Conservation (phyloP, 1,140 invertebrate species). For the Asobara japonica region DNA sequence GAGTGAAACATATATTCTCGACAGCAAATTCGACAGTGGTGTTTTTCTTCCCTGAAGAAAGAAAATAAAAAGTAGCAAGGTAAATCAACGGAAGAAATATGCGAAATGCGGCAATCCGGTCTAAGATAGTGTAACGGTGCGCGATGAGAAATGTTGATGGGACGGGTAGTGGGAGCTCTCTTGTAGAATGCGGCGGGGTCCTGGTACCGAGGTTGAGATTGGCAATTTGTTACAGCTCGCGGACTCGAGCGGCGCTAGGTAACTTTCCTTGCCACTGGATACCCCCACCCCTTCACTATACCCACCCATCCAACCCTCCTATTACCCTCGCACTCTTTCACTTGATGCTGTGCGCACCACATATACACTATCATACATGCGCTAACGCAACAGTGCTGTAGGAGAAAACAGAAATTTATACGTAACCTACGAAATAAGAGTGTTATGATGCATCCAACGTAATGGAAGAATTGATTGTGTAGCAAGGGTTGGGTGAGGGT, state of each 20-base stretch:
- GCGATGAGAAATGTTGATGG: constrained; percentile 44
- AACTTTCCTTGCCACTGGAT: constrained; percentile 16
- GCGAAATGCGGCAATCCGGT: constrained; percentile 35
- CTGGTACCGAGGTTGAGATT: constrained; percentile 44
- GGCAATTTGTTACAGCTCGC: constrained; percentile 49
- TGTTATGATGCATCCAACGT: constrained; percentile 3
- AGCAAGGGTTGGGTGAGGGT: too few species aligned
- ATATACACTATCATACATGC: constrained; percentile 20
- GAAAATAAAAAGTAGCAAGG: neutral
- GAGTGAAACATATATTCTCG: neutral
- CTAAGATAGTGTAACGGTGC: constrained; percentile 39
- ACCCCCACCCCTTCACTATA: constrained; percentile 11
- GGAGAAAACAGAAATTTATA: constrained; percentile 24
- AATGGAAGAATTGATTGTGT: constrained; percentile 9
- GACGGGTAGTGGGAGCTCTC: constrained; percentile 21
- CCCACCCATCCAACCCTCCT: too few species aligned
- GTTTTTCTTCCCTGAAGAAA: neutral
- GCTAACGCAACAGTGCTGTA: neutral
- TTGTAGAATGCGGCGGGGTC: constrained; percentile 22
- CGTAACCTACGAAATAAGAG: constrained; percentile 7
- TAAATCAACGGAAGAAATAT: constrained; percentile 33
- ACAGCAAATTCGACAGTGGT: neutral
- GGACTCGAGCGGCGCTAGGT: constrained; percentile 14
- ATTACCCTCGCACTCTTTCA: neutral
- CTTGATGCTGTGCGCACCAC: neutral